Evolutionary conservation across 2,797 vertebrate genomes (phyloP).

Genomic region (Hyperoplus lanceolatus): DNA sequence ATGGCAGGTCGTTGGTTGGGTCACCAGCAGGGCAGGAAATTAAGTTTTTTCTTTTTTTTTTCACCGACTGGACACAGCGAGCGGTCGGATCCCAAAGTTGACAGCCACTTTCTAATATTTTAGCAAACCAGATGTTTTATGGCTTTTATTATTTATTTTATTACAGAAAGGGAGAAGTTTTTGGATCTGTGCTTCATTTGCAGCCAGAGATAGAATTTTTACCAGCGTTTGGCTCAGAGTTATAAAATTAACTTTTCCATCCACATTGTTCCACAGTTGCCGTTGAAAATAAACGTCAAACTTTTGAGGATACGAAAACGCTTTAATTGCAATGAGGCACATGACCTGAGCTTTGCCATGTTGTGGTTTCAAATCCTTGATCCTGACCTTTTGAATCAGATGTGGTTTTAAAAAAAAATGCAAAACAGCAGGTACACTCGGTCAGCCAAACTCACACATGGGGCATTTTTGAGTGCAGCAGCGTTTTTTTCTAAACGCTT

Average conservation of each 20-base stretch:
- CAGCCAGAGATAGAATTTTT: slow-evolving; percentile 18
- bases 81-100: slow-evolving; percentile 28
- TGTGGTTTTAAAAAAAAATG: too few species aligned
- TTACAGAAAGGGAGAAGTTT: slow-evolving; percentile 13
- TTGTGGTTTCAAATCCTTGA: slow-evolving; percentile 2
- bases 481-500: slow-evolving; percentile 1
- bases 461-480: slow-evolving; percentile 5
- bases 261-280: background rate
- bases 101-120: slow-evolving; percentile 42
- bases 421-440: background rate
- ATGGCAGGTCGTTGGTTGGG: slow-evolving; percentile 48
- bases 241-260: slow-evolving; percentile 30
- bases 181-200: slow-evolving; percentile 17
- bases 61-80: slow-evolving; percentile 42
- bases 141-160: slow-evolving; percentile 36
- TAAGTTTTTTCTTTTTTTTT: slow-evolving; percentile 66
- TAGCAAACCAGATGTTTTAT: slow-evolving; percentile 57
- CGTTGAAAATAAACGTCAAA: slow-evolving; percentile 10
- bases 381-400: slow-evolving; percentile 1
- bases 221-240: background rate
- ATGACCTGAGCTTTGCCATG: background rate
- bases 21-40: slow-evolving; percentile 78
- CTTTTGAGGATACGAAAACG: slow-evolving; percentile 3
- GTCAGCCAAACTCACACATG: slow-evolving; percentile 3
- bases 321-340: background rate